phyloP scores from a whole-genome alignment of 2,888 invertebrate genomes.

The Ennomos quercinarius region DNA sequence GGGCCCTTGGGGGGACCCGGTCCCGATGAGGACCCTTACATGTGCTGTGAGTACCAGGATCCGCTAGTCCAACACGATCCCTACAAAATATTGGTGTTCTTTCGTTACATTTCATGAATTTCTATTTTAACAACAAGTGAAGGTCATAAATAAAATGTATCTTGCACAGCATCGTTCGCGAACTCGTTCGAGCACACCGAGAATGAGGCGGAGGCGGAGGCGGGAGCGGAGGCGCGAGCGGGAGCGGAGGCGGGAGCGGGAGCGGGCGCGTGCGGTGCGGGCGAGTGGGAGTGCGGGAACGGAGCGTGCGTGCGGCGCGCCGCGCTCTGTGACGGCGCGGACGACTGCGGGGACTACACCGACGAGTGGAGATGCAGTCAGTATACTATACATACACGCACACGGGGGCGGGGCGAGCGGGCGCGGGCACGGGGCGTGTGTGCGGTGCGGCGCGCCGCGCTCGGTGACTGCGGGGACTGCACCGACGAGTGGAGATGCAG shows the following conservation, averaged over 20 bases:
- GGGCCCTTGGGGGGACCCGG: slow-evolving; percentile 54
- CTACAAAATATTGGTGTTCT: too few relatives aligned
- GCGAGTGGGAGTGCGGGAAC: slow-evolving; percentile 89
- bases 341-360: slow-evolving; percentile 90
- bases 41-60: slow-evolving; percentile 72
- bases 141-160: too few relatives aligned
- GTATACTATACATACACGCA: slow-evolving; percentile 29
- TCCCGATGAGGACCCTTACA: slow-evolving; percentile 86
- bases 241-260: slow-evolving; percentile 66
- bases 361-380: slow-evolving; percentile 87
- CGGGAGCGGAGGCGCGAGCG: slow-evolving; percentile 65
- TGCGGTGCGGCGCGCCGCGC: too few relatives aligned
- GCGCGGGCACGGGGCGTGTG: too few relatives aligned
- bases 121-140: too few relatives aligned
- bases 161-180: slow-evolving; percentile 44
- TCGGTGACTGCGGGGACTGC: too few relatives aligned
- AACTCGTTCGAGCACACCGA: slow-evolving; percentile 49
- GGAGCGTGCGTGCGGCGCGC: slow-evolving; percentile 89
- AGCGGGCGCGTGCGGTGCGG: slow-evolving; percentile 62
- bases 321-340: slow-evolving; percentile 89
- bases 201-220: not conserved
- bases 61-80: not conserved
- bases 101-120: too few relatives aligned
- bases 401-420: too few relatives aligned
- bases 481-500: too few relatives aligned